These are phyloP conservation scores for Choloepus hoffmanni DNA, from an alignment of 2,113 vertebrate species.

Conservation along the genomic window DNA sequence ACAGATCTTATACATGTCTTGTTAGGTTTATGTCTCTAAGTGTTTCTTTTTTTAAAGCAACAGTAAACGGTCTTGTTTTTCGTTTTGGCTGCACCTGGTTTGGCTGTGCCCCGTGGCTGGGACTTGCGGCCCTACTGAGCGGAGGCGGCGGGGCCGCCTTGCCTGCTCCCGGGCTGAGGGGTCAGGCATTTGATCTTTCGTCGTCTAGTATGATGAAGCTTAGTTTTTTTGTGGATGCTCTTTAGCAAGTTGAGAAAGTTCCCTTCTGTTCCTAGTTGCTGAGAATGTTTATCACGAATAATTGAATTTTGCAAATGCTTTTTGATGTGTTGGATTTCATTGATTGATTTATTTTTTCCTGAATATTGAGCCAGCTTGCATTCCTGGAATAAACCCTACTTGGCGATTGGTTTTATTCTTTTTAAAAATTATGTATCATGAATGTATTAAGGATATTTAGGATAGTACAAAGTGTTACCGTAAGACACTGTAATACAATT, in stretches of 20 bases:
- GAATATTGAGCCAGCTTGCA: not conserved
- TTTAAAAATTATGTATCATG: not conserved
- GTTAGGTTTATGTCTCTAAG: not conserved
- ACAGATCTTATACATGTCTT: not conserved
- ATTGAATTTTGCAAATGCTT: not conserved
- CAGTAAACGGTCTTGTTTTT: not conserved
- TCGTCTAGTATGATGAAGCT: too few relatives aligned
- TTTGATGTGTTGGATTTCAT: not conserved
- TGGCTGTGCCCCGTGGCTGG: not conserved
- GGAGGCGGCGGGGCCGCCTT: not conserved
- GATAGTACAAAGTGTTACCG: fast-evolving
- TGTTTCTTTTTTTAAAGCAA: not conserved
- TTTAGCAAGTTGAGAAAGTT: not conserved
- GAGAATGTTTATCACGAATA: not conserved
- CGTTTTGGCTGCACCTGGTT: not conserved
- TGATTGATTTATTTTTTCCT: not conserved
- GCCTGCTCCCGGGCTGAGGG: not conserved
- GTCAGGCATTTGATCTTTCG: too few relatives aligned
- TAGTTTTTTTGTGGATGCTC: not conserved
- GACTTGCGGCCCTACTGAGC: not conserved
- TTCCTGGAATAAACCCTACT: not conserved
- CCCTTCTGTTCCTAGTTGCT: not conserved
- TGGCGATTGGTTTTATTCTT: not conserved
- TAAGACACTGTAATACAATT: too few relatives aligned
- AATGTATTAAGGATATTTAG: fast-evolving